phyloP scores from a whole-genome alignment of 2,797 vertebrate genomes.

The Fringilla coelebs region DNA sequence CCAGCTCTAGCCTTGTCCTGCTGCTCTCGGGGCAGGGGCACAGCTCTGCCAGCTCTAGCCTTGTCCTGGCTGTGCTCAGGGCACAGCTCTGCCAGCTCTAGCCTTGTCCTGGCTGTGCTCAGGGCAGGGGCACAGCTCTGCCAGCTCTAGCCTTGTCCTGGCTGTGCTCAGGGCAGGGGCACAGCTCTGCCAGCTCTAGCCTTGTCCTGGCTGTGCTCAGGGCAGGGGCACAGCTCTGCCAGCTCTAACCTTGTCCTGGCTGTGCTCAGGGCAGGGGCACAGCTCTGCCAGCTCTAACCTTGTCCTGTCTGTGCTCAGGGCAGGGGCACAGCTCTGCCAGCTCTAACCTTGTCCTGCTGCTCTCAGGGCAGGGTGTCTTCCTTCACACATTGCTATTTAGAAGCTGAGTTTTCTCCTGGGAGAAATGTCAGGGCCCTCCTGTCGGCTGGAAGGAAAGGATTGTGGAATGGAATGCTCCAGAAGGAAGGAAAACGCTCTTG shows the following conservation, averaged over 20 bases:
- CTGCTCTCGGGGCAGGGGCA: not conserved
- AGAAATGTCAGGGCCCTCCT: not conserved
- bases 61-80: not conserved
- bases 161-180: too few species aligned
- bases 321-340: not conserved
- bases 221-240: too few species aligned
- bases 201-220: not conserved
- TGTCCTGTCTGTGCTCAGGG: not conserved
- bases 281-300: not conserved
- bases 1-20: not conserved
- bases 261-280: too few species aligned
- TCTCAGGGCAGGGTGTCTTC: not conserved
- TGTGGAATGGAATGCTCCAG: not conserved
- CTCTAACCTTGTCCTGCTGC: not conserved
- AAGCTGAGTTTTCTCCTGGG: not conserved
- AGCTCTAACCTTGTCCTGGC: too few species aligned
- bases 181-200: not conserved
- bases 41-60: not conserved
- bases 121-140: not conserved
- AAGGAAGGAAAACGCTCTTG: not conserved
- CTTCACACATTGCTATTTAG: not conserved
- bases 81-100: not conserved
- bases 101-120: too few species aligned
- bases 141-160: too few species aligned
- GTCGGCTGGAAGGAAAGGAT: fast-evolving